Base-by-base conservation (phyloP, 2,888 invertebrate species). In the Phyto melanocephala region DNA sequence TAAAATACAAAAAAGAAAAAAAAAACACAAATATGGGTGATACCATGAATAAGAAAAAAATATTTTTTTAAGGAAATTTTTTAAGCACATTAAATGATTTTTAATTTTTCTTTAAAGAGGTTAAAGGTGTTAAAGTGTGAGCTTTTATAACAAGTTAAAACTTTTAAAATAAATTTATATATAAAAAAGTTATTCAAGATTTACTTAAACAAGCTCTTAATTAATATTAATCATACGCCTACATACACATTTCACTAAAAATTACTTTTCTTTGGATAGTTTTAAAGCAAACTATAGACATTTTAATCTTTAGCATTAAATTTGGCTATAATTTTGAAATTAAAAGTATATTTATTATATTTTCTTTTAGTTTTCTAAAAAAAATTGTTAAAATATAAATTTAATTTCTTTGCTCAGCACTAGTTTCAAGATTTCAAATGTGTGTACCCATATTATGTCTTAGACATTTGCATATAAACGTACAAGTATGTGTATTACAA, bases 11-110 rank as follows among this genome's bases (percentile, higher is more conserved):
- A n/a, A n/a, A n/a, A n/a, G n/a, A n/a, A n/a, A n/a, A n/a, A n/a
- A n/a, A n/a, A n/a, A n/a, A n/a, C n/a, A n/a, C n/a, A n/a, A n/a
- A 75, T 56, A 56, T 67, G 75, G 67, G 75, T 7, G 28, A 24
- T n/a, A 47, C 5, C 75, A 50, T 67, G 37, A 56, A 15, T 3
- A 15, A 15, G 8, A n/a, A 52, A 24, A 15, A n/a, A 28, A 8
- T 24, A 13, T 24, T 52, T 11, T 50, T 52, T 52, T 0, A 11
- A 10, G 11, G 20, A 50, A 10, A 11, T 50, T 3, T 17, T 15
- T n/a, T 13, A 4, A 11, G 4, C 11, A 40, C 2, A n/a, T 40
- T 11, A 28, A 28, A 28, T 28, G 3, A 5, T 28, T 28, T 3
- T 28, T 28, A 28, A 6, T 5, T 28, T 6, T 28, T 3, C 28